Evolutionary conservation across 2,797 vertebrate genomes (phyloP).

Genomic region (Aythya fuligula): DNA sequence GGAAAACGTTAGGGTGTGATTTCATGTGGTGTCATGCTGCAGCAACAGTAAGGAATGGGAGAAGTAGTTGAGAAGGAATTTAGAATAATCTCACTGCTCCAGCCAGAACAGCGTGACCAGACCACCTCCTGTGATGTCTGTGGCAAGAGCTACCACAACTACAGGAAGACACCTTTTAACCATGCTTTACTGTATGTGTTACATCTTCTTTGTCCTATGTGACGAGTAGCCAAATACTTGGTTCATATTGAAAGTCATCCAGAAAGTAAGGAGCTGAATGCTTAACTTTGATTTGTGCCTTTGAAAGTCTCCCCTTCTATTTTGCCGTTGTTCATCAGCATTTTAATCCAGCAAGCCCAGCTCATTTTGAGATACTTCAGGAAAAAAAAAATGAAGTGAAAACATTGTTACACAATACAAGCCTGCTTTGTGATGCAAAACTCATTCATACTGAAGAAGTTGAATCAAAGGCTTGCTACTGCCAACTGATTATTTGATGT

Average conservation of each 20-base stretch:
- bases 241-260: not conserved
- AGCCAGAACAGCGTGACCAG: too few species aligned
- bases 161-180: not conserved
- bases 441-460: slow-evolving; percentile 1
- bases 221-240: not conserved
- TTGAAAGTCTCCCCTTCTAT: not conserved
- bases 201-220: not conserved
- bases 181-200: not conserved
- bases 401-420: not conserved
- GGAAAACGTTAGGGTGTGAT: not conserved
- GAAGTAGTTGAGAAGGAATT: not conserved
- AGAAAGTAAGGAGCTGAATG: not conserved
- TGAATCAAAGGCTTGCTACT: slow-evolving; percentile 9
- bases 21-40: not conserved
- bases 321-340: not conserved
- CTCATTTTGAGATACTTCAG: not conserved
- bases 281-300: not conserved
- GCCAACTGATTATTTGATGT: slow-evolving; percentile 46
- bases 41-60: not conserved
- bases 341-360: not conserved
- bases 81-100: not conserved
- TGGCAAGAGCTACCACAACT: not conserved
- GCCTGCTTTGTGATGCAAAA: slow-evolving; percentile 46
- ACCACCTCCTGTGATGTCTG: not conserved
- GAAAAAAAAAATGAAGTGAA: not conserved